Evolutionary conservation across 1,140 invertebrate genomes (phyloP).

Genomic region (Psix sp.): DNA sequence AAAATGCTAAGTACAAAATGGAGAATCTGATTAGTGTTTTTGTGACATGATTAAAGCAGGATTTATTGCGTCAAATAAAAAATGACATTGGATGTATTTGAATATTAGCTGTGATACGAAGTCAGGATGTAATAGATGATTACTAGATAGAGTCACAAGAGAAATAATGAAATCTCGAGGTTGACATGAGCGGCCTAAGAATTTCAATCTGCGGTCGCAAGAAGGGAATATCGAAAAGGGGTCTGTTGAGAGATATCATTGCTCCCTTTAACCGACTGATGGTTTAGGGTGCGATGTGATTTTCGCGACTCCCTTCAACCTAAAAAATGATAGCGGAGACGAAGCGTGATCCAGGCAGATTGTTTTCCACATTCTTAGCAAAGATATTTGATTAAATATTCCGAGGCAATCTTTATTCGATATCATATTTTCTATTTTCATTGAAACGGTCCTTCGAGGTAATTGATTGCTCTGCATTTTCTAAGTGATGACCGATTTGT

Average conservation of each 20-base stretch:
- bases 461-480: not conserved
- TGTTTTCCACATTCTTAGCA: constrained; percentile 57
- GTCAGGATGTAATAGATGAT: constrained; percentile 62
- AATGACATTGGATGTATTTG: constrained; percentile 49
- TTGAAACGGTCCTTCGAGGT: too few relatives aligned
- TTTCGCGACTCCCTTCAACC: constrained; percentile 65
- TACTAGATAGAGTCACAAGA: constrained; percentile 62
- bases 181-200: constrained; percentile 69
- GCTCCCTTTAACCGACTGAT: constrained; percentile 61
- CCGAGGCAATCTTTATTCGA: constrained; percentile 9
- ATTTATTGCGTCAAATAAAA: constrained; percentile 52
- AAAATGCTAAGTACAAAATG: too few relatives aligned
- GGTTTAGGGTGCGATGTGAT: constrained; percentile 69
- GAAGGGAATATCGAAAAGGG: constrained; percentile 63
- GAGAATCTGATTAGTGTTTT: constrained; percentile 12
- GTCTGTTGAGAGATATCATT: constrained; percentile 66
- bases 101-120: constrained; percentile 50
- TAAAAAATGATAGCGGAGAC: constrained; percentile 71
- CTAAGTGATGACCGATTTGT: too few relatives aligned
- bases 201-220: constrained; percentile 77
- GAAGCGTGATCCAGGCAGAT: constrained; percentile 47
- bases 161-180: constrained; percentile 75
- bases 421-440: constrained; percentile 17
- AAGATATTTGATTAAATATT: constrained; percentile 55
- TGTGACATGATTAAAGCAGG: constrained; percentile 22